phyloP scores from a whole-genome alignment of 1,140 invertebrate genomes.

The Rhagoletis pomonella region DNA sequence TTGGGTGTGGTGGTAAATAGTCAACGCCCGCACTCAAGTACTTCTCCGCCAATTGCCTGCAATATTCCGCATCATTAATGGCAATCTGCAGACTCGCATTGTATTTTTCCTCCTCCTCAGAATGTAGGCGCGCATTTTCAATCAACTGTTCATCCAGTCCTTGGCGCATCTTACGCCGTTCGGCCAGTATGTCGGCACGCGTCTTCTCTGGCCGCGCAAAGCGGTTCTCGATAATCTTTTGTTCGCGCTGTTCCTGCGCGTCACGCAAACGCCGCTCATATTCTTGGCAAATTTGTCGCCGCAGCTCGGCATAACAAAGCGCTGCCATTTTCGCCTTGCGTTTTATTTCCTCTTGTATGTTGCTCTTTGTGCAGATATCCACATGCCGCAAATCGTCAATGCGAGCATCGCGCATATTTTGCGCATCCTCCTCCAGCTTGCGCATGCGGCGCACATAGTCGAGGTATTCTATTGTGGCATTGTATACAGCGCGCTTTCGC shows the following conservation, averaged over 20 bases:
- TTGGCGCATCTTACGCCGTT: conserved; percentile 57
- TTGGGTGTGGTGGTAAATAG: conserved; percentile 66
- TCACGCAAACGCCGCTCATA: conserved; percentile 62
- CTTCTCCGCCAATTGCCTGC: conserved; percentile 62
- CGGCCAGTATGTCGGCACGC: conserved; percentile 58
- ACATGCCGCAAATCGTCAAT: conserved; percentile 65
- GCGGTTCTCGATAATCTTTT: conserved; percentile 67
- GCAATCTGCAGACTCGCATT: conserved; percentile 62
- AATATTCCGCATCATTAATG: conserved; percentile 62
- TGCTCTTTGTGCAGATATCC: conserved; percentile 67
- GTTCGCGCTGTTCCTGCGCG: conserved; percentile 63
- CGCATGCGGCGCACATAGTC: conserved; percentile 65
- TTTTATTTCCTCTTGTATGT: conserved; percentile 58
- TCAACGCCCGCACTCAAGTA: conserved; percentile 60
- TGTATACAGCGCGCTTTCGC: conserved; percentile 60
- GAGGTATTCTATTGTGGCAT: conserved; percentile 66
- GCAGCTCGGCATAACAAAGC: conserved; percentile 61
- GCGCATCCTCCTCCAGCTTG: conserved; percentile 63
- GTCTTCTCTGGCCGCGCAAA: conserved; percentile 66
- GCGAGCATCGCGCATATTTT: conserved; percentile 66
- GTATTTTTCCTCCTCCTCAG: conserved; percentile 62
- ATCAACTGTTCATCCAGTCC: conserved; percentile 65
- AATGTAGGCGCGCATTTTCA: conserved; percentile 66
- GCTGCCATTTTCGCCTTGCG: conserved; percentile 61
- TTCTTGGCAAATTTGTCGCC: conserved; percentile 66